A percentile compares a stretch with the other conserved stretches of the same genome.
These are phyloP conservation scores for Scortum barcoo DNA, from an alignment of 2,113 vertebrate species.

Conservation along the genomic window DNA sequence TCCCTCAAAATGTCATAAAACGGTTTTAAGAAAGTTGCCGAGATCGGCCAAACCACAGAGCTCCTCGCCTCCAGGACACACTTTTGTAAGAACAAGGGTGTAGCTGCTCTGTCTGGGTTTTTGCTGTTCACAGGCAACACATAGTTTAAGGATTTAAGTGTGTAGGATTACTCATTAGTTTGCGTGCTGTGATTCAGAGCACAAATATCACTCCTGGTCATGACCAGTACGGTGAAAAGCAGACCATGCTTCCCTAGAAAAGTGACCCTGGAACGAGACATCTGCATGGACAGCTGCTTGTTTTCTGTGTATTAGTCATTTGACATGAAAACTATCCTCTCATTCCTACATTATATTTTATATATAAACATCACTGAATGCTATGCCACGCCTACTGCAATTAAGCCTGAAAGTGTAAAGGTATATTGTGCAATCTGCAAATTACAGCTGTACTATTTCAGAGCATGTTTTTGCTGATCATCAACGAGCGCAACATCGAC, in stretches of 20 bases:
- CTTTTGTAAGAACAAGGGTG: conserved; percentile 48
- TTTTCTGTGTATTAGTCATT: neutral
- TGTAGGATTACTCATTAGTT: conserved; percentile 68
- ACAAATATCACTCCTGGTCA: conserved; percentile 62
- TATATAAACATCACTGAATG: neutral
- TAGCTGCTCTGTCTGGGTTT: conserved; percentile 60
- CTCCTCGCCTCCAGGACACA: conserved; percentile 6
- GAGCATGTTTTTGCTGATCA: neutral
- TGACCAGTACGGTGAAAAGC: conserved; percentile 29
- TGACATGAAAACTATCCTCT: neutral
- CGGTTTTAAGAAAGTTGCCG: conserved; percentile 30
- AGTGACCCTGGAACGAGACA: neutral
- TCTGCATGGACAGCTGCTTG: neutral
- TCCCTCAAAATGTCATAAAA: conserved; percentile 38
- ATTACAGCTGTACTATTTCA: conserved; percentile 6
- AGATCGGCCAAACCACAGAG: conserved; percentile 40
- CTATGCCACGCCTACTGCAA: conserved; percentile 3
- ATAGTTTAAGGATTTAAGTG: conserved; percentile 73
- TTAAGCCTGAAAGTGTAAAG: neutral
- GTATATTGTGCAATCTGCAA: neutral
- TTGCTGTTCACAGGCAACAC: conserved; percentile 45
- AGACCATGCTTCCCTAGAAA: conserved; percentile 25
- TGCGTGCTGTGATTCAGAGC: conserved; percentile 59
- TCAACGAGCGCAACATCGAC: neutral
- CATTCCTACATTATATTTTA: neutral